Conservation (phyloP, 2,888 invertebrate genomes). For the Drosophila cognata region DNA sequence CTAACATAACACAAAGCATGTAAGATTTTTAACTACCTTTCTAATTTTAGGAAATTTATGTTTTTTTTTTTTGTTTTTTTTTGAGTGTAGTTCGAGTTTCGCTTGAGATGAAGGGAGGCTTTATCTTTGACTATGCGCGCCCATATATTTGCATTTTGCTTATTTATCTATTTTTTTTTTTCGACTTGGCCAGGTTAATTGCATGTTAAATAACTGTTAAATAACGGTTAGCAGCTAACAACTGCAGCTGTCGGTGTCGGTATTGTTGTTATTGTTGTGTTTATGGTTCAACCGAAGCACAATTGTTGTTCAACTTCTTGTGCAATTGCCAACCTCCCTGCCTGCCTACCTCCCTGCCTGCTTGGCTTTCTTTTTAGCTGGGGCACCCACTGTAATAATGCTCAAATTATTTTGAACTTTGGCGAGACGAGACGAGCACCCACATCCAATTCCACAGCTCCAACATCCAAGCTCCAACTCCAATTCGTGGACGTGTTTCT, state of each 20-base stretch:
- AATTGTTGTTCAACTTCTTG: conserved; percentile 64
- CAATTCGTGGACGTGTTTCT: background rate
- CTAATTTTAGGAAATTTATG: background rate
- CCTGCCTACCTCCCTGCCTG: background rate
- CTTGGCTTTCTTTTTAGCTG: conserved; percentile 35
- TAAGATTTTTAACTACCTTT: background rate
- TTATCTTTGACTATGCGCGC: conserved; percentile 36
- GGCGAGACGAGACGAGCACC: conserved; percentile 55
- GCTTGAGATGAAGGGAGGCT: conserved; percentile 21
- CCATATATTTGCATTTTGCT: conserved; percentile 63
- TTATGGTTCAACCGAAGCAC: conserved; percentile 58
- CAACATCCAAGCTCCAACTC: background rate
- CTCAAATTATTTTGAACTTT: conserved; percentile 79
- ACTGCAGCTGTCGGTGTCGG: conserved; percentile 41
- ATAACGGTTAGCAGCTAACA: conserved; percentile 63
- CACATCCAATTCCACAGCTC: conserved; percentile 42
- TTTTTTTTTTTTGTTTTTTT: background rate
- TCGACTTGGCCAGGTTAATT: conserved; percentile 66
- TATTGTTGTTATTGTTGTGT: conserved; percentile 23
- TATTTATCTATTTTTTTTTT: conserved; percentile 27
- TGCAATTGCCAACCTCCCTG: conserved; percentile 54
- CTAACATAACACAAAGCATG: background rate
- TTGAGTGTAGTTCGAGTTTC: conserved; percentile 16
- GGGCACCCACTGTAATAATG: conserved; percentile 65
- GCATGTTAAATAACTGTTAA: conserved; percentile 80